Conservation (phyloP, 2,113 vertebrate genomes). For the Ellobius talpinus region DNA sequence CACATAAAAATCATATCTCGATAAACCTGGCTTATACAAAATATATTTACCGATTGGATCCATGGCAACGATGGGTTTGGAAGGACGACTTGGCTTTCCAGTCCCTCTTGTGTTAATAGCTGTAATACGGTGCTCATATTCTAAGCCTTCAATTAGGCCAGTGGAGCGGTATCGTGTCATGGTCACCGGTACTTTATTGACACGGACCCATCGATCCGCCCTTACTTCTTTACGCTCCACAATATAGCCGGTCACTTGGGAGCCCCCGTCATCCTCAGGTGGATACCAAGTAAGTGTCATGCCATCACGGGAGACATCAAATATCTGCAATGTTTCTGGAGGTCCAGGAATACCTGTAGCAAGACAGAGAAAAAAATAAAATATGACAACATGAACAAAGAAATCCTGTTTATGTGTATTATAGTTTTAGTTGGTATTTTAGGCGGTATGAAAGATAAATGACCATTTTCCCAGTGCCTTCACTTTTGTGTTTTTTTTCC, state of each 20-base stretch:
- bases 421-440: neutral
- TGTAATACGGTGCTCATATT: constrained; percentile 97
- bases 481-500: neutral
- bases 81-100: constrained; percentile 96
- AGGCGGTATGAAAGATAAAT: neutral
- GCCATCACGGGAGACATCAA: constrained; percentile 96
- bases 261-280: constrained; percentile 96
- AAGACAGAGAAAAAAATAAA: constrained; percentile 30
- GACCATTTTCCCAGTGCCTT: neutral
- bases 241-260: constrained; percentile 96
- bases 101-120: constrained; percentile 95
- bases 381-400: constrained; percentile 8
- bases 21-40: constrained; percentile 32
- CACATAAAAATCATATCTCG: constrained; percentile 10
- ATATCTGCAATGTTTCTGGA: constrained; percentile 94
- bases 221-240: constrained; percentile 98
- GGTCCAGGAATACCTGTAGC: constrained; percentile 93
- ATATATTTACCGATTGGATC: constrained; percentile 95
- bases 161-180: constrained; percentile 99
- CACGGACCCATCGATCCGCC: constrained; percentile 97
- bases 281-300: constrained; percentile 98
- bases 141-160: constrained; percentile 96
- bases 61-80: constrained; percentile 94
- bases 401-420: neutral
- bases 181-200: constrained; percentile 97